phyloP scores from a whole-genome alignment of 2,797 vertebrate species.

The Sebastes trivittatus region DNA sequence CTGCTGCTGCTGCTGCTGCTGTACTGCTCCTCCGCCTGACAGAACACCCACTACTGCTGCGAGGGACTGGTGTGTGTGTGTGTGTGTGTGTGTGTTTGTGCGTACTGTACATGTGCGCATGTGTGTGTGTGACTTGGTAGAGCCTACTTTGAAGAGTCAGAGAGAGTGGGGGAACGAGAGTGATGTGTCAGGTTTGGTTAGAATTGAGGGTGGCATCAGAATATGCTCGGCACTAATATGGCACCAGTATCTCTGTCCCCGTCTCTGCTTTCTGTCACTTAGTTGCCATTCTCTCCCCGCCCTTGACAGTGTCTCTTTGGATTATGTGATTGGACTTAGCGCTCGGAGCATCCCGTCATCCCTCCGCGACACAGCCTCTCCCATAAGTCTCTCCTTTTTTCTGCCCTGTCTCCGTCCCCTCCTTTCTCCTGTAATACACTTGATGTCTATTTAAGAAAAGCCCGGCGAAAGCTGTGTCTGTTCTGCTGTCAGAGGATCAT shows the following conservation, averaged over 20 bases:
- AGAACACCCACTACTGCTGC: constrained; percentile 82
- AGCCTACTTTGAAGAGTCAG: constrained; percentile 78
- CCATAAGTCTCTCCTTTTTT: constrained; percentile 78
- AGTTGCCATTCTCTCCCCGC: constrained; percentile 88
- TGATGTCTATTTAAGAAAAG: constrained; percentile 87
- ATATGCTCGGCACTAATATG: constrained; percentile 96
- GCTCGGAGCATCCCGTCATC: constrained; percentile 75
- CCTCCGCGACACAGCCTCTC: constrained; percentile 58
- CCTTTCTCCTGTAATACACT: constrained; percentile 72
- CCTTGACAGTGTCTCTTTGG: constrained; percentile 95
- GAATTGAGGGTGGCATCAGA: constrained; percentile 89
- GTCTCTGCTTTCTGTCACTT: constrained; percentile 98
- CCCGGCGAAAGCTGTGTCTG: constrained; percentile 86
- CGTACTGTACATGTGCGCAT: constrained; percentile 13
- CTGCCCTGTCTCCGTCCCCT: constrained; percentile 84
- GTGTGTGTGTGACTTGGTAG: constrained; percentile 58
- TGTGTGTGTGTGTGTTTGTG: constrained; percentile 6
- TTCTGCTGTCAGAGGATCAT: constrained; percentile 93
- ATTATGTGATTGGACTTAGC: constrained; percentile 89
- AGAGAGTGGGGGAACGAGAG: constrained; percentile 75
- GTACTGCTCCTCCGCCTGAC: constrained; percentile 74
- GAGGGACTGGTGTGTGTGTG: constrained; percentile 70
- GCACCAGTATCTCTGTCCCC: constrained; percentile 97
- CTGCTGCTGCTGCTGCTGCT: constrained; percentile 69
- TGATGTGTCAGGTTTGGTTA: constrained; percentile 96